Conservation (phyloP, 2,797 vertebrate genomes). For the Perodicticus potto region DNA sequence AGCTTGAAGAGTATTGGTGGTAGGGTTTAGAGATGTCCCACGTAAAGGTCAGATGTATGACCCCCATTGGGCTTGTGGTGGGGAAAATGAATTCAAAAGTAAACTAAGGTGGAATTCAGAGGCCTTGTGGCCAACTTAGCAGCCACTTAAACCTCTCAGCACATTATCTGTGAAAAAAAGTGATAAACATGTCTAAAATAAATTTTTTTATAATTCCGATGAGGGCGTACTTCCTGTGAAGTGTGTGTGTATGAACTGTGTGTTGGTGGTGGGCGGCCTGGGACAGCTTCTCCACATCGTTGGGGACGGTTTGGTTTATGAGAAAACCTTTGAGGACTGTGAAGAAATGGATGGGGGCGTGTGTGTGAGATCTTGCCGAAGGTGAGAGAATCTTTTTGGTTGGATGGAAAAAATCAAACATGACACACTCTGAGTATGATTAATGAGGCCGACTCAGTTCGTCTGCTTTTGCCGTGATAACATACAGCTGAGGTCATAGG, state of each 20-base stretch:
- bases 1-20: neutral
- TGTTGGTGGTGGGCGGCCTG: neutral
- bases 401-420: slow-evolving; percentile 42
- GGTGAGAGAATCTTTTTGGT: slow-evolving; percentile 33
- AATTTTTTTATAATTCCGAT: slow-evolving; percentile 17
- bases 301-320: neutral
- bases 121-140: neutral
- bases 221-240: neutral
- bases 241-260: neutral
- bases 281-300: neutral
- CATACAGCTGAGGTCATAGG: neutral
- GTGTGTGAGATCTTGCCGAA: neutral
- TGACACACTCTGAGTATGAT: neutral
- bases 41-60: neutral
- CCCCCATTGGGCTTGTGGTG: neutral
- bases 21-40: neutral
- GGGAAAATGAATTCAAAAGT: neutral
- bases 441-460: neutral
- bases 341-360: neutral
- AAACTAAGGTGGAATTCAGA: neutral
- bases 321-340: neutral
- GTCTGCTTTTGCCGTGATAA: neutral
- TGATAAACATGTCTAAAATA: slow-evolving; percentile 5
- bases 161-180: slow-evolving; percentile 35
- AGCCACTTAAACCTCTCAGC: neutral